These are phyloP conservation scores for Elachura formosa DNA, from an alignment of 2,113 vertebrate genomes.

Conservation along the genomic window DNA sequence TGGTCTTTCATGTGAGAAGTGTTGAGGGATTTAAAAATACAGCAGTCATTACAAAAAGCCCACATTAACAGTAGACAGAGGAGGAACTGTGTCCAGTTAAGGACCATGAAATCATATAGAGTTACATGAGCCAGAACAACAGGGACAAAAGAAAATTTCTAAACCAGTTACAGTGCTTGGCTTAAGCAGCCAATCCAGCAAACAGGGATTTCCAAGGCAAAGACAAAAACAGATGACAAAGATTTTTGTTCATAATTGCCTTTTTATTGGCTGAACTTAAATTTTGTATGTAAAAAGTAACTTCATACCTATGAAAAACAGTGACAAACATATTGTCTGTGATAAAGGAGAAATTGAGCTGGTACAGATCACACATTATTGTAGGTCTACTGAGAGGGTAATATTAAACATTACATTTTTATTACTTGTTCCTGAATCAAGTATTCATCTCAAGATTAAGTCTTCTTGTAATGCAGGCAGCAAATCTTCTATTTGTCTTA, in stretches of 20 bases:
- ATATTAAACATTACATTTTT: neutral
- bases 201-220: neutral
- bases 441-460: neutral
- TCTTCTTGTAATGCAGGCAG: neutral
- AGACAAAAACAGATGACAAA: neutral
- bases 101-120: neutral
- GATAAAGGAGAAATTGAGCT: neutral
- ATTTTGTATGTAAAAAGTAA: neutral
- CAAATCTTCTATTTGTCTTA: neutral
- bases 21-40: neutral
- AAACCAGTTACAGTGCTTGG: neutral
- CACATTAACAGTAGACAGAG: neutral
- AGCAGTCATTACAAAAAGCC: neutral
- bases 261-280: neutral
- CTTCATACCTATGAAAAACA: neutral
- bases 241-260: neutral
- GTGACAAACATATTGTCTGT: neutral
- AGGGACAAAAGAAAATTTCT: neutral
- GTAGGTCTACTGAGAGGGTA: neutral
- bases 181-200: neutral
- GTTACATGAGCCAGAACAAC: neutral
- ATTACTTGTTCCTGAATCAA: neutral
- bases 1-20: neutral
- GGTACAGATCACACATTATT: neutral
- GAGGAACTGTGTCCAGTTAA: neutral